Evolutionary conservation across 2,888 invertebrate genomes (phyloP), one percentile per base, ranked within the genome.

Genomic region (Euzetes globulus): DNA sequence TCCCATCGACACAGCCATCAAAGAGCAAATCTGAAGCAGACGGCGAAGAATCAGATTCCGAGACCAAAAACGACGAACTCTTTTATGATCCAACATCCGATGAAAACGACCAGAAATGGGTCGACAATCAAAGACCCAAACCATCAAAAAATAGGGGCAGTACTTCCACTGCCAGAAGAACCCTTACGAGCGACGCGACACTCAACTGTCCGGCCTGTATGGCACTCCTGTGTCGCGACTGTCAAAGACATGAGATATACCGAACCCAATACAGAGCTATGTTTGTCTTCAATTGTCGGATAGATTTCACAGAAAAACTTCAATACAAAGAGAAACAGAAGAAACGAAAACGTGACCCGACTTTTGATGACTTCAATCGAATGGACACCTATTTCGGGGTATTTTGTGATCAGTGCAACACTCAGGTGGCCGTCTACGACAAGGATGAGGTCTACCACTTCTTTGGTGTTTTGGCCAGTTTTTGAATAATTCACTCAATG

Each of bases 171-270:
- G 4, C 58, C 22, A 37, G 7, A 60, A 80, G 79, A 68, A 78
- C 82, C 15, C 83, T 84, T 1, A 81, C 79, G 50, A 85, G 84
- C 79, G 87, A 87, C 82, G 87, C 87, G 9, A 84, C 87, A 17
- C 81, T 87, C 17, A 86, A 86, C 80, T 87, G 87, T 80, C 87
- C 87, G 17, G 85, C 86, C 5, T 87, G 87, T 80, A 85, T 87
- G 84, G 83, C 84, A 1, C 81, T 85, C n/a, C 79, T 87, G 13
- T 86, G 86, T 78, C 78, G 85, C 50, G 87, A 87, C 78, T 87
- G 87, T 80, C 87, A 87, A 79, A 81, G 73, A 52, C 78, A 77
- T 65, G 74, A 73, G 17, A 70, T 82, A 1, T 87, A 86, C 79
- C 81, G 82, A 73, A 84, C 84, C 75, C 87, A 87, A 78, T 87